phyloP scores from a whole-genome alignment of 2,888 invertebrate species.

The Monopis laevigella region DNA sequence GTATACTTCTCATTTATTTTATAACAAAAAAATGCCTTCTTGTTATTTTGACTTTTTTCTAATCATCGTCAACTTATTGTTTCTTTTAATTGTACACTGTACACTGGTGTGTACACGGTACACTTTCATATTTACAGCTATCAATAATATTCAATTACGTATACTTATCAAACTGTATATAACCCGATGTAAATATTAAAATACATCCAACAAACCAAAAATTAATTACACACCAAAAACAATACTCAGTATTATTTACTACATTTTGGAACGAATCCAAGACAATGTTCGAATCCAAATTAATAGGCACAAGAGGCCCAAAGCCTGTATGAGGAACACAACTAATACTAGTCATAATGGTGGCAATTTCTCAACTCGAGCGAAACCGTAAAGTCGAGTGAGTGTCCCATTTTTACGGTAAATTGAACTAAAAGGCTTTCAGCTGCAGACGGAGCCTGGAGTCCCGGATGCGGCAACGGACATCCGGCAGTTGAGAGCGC shows the following conservation, averaged over 20 bases:
- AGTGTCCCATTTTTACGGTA: constrained; percentile 50
- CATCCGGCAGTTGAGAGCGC: constrained; percentile 1
- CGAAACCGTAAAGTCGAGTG: constrained; percentile 43
- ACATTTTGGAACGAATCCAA: constrained; percentile 9
- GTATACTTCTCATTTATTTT: too few species aligned
- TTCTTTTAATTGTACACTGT: too few species aligned
- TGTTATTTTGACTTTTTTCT: too few species aligned
- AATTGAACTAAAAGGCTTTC: constrained; percentile 63
- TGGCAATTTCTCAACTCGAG: constrained; percentile 38
- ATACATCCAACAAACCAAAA: too few species aligned
- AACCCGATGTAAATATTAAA: too few species aligned
- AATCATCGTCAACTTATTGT: too few species aligned
- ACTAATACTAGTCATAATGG: constrained; percentile 17
- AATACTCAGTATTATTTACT: constrained; percentile 5
- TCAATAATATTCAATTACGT: too few species aligned
- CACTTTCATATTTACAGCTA: too few species aligned
- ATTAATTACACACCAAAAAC: constrained; percentile 8
- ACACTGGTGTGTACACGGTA: too few species aligned
- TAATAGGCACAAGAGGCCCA: constrained; percentile 1
- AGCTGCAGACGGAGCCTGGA: constrained; percentile 39
- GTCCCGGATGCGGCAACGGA: constrained; percentile 32
- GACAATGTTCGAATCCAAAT: constrained; percentile 7
- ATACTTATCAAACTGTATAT: too few species aligned
- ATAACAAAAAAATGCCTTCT: too few species aligned
- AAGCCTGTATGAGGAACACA: not conserved